Evolutionary conservation across 1,140 invertebrate species (phyloP).

Genomic region (Chrysomallon squamiferum): DNA sequence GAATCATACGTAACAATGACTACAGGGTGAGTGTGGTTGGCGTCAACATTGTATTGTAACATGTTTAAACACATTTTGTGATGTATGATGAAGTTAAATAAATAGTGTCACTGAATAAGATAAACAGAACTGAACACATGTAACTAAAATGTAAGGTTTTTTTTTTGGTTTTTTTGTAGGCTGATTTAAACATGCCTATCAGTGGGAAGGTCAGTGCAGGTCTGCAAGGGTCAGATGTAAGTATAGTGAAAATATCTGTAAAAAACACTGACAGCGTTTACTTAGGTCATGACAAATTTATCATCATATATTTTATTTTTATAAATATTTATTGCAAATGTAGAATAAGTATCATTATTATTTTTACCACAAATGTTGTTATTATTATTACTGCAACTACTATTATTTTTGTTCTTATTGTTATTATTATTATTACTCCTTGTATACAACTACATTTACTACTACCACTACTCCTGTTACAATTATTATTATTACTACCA

Average conservation of each 20-base stretch:
- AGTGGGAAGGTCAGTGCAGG: slow-evolving; percentile 1
- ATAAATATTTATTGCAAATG: too few relatives aligned
- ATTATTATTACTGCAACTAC: too few relatives aligned
- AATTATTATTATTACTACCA: too few relatives aligned
- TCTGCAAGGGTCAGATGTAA: background rate
- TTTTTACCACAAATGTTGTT: too few relatives aligned
- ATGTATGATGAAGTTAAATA: too few relatives aligned
- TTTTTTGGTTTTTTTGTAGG: background rate
- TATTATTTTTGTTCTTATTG: too few relatives aligned
- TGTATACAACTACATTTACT: too few relatives aligned
- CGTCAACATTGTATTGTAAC: background rate
- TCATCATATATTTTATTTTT: background rate
- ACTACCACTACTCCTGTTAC: too few relatives aligned
- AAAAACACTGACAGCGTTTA: background rate
- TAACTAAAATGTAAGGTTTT: background rate
- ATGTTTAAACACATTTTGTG: background rate
- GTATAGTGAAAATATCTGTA: background rate
- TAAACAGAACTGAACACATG: background rate
- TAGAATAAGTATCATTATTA: too few relatives aligned
- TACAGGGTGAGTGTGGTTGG: slow-evolving; percentile 1
- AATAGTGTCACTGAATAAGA: background rate
- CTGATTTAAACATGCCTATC: background rate
- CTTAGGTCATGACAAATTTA: background rate
- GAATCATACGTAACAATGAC: slow-evolving; percentile 68
- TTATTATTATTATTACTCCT: too few relatives aligned